Evolutionary conservation across 92 coral and sea anemone genomes (phyloP), one percentile per base, ranked within the genome.

Genomic region (Epizoanthus illoricatus): DNA sequence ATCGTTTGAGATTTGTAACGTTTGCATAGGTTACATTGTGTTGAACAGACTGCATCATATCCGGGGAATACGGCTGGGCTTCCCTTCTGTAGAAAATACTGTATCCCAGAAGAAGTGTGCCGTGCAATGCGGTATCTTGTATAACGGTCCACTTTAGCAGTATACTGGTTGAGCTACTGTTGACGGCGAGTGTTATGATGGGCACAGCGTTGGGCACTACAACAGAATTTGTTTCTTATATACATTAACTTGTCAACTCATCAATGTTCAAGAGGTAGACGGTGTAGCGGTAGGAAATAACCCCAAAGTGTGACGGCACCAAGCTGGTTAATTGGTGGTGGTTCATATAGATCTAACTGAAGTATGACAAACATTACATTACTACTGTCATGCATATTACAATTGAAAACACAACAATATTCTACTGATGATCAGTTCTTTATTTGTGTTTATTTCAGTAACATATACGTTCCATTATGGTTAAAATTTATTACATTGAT

Each of bases 151-250:
- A 87, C 55, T 67, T 58, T 57, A 87, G 24, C 24, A 81, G 72
- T 11, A 87, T 75, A 36, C 86, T 87, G 42, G 86, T 87, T 7
- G 90, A 87, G 63, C 90, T 87, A 65, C 86, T 63, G 66, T 81
- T 87, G 73, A 79, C 56, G 28, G 71, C 73, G 40, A 42, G 36
- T 8, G 57, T 74, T 21, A 81, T 64, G n/a, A 54, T 39, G 42
- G 90, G 90, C 5, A 86, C 75, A 33, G 20, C 72, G 47, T 19
- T 62, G 15, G 90, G 90, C 5, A 87, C 90, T 86, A 23, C 19
- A 47, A 71, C 4, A n/a, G 39, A 69, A 19, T 67, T 36, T 12
- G 41, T 13, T 8, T 28, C 39, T 18, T 4, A 18, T 11, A 16
- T 59, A 5, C 52, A 3, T 45, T 45, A 45, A 11, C 52, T 45